A percentile compares a stretch with the other conserved stretches of the same genome.
Evolutionary conservation across 2,797 vertebrate genomes (phyloP).

Genomic region (Enteromius mattozi): DNA sequence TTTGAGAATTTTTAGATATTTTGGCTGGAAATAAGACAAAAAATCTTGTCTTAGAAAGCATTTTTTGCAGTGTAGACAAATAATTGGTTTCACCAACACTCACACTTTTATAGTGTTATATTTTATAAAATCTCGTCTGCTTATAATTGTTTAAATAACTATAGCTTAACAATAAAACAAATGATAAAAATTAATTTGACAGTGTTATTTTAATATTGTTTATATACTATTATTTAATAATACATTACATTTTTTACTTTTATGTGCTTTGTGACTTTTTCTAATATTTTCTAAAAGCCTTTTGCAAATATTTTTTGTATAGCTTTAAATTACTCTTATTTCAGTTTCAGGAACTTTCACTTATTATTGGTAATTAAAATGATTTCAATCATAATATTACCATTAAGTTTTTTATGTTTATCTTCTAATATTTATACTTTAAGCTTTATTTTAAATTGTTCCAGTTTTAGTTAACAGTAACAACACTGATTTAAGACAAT

Average conservation of each 20-base stretch:
- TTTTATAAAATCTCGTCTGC: neutral
- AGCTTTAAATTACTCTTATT: neutral
- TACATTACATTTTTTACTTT: neutral
- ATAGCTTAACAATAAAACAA: neutral
- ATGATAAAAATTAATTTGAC: neutral
- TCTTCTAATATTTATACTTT: neutral
- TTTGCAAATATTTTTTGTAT: neutral
- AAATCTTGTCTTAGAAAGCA: too few species aligned
- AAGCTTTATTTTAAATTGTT: too few species aligned
- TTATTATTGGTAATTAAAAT: neutral
- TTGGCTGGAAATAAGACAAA: too few species aligned
- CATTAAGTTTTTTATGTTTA: neutral
- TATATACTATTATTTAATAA: neutral
- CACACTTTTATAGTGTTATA: neutral
- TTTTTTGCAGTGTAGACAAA: too few species aligned
- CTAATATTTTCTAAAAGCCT: neutral
- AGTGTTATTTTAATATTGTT: neutral
- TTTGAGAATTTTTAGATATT: too few species aligned
- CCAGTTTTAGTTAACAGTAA: neutral
- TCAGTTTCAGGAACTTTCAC: neutral
- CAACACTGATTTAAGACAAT: neutral
- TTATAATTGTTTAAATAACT: neutral
- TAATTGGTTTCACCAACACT: neutral
- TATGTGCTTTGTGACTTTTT: neutral
- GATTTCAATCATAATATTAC: neutral